Evolutionary conservation across 1,140 invertebrate species (phyloP).

Genomic region (Tetragonula clypearis): DNA sequence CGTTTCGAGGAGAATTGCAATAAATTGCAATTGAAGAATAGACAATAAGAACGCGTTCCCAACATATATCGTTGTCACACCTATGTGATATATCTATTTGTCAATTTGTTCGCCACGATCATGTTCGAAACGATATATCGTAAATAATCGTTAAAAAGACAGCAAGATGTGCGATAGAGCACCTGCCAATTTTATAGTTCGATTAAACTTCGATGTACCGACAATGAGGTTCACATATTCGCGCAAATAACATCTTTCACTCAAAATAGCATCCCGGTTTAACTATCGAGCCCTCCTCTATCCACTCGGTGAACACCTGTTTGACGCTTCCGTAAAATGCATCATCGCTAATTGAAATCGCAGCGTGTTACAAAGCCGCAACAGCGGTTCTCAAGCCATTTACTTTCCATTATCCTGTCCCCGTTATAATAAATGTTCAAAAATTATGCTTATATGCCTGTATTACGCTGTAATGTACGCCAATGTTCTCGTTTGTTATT

Average conservation of each 20-base stretch:
- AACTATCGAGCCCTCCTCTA: background rate
- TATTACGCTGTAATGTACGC: no score
- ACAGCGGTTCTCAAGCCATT: background rate
- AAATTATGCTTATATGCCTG: background rate
- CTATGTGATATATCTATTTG: no score
- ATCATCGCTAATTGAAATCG: slow-evolving; percentile 25
- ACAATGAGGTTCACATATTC: background rate
- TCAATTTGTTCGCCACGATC: background rate
- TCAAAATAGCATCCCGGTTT: background rate
- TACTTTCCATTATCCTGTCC: background rate
- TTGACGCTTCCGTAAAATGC: background rate
- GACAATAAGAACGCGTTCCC: no score
- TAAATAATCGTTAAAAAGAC: background rate
- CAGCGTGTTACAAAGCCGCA: background rate
- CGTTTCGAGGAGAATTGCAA: no score
- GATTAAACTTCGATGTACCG: background rate
- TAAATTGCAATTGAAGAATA: no score
- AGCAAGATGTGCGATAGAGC: no score
- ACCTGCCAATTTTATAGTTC: background rate
- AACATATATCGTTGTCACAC: background rate
- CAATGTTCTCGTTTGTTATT: no score
- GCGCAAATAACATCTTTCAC: background rate
- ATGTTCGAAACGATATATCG: background rate
- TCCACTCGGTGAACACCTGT: background rate
- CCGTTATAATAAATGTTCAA: background rate